Conservation (phyloP, 1,140 invertebrate genomes). For the Gryllus bimaculatus region DNA sequence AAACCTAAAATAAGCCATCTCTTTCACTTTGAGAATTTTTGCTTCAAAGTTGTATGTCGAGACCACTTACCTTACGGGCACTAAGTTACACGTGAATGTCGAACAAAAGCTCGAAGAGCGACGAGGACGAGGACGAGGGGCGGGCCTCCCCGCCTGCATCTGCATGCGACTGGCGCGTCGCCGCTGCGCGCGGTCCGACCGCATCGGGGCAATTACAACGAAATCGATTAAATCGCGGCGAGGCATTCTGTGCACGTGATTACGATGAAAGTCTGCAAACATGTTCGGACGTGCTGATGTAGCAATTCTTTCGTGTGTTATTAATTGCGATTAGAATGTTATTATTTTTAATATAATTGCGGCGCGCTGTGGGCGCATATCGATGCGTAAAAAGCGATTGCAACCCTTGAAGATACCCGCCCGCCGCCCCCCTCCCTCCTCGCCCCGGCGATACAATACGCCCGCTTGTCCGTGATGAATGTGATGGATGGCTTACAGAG, state of each 20-base stretch:
- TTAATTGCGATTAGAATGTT: not conserved
- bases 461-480: not conserved
- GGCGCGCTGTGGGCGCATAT: not conserved
- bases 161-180: too few relatives aligned
- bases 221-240: not conserved
- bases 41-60: too few relatives aligned
- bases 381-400: not conserved
- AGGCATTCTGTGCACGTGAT: not conserved
- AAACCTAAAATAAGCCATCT: too few relatives aligned
- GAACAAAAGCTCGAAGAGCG: too few relatives aligned
- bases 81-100: too few relatives aligned
- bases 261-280: constrained; percentile 3
- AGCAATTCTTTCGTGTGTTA: not conserved
- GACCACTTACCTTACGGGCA: too few relatives aligned
- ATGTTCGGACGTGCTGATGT: constrained; percentile 3
- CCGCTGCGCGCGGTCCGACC: not conserved
- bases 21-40: too few relatives aligned
- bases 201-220: not conserved
- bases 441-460: not conserved
- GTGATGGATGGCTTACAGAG: not conserved
- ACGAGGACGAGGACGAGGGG: too few relatives aligned
- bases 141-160: too few relatives aligned
- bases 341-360: not conserved
- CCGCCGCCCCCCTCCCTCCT: too few relatives aligned
- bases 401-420: not conserved